Evolutionary conservation across 2,888 invertebrate species (phyloP).

Genomic region (Tillus elongatus): DNA sequence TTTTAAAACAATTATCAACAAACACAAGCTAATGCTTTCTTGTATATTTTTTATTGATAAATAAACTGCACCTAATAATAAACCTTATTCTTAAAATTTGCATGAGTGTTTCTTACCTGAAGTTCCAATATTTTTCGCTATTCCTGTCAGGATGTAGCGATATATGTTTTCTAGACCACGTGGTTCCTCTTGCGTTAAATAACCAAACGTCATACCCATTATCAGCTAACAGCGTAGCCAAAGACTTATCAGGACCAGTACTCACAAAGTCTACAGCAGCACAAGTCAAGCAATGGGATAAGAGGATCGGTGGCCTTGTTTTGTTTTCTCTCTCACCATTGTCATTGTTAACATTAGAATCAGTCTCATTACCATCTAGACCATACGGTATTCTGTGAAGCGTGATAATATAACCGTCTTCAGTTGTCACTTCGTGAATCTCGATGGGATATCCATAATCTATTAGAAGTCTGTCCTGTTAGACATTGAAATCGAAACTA

Average conservation of each 20-base stretch:
- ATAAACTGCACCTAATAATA: too few relatives aligned
- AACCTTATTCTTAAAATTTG: too few relatives aligned
- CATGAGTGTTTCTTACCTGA: too few relatives aligned
- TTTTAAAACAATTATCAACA: too few relatives aligned
- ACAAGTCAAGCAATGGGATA: conserved; percentile 64
- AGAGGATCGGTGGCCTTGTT: conserved; percentile 34
- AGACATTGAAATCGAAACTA: too few relatives aligned
- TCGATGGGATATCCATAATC: conserved; percentile 58
- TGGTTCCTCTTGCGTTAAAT: conserved; percentile 70
- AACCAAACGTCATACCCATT: conserved; percentile 72
- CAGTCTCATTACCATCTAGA: too few relatives aligned
- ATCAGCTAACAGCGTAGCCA: conserved; percentile 53
- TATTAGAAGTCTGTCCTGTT: conserved; percentile 12
- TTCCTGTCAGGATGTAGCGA: conserved; percentile 39
- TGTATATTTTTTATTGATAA: neutral
- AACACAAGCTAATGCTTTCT: too few relatives aligned
- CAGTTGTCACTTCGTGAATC: conserved; percentile 53
- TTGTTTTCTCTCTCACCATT: neutral
- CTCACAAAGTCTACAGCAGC: conserved; percentile 70
- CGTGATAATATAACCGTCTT: conserved; percentile 67
- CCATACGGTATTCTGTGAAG: conserved; percentile 62
- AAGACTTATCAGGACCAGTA: conserved; percentile 59
- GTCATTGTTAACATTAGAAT: conserved; percentile 39
- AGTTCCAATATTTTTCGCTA: conserved; percentile 23
- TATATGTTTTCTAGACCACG: conserved; percentile 53